Evolutionary conservation across 2,113 vertebrate species (phyloP).

Genomic region (Hippolais icterina): DNA sequence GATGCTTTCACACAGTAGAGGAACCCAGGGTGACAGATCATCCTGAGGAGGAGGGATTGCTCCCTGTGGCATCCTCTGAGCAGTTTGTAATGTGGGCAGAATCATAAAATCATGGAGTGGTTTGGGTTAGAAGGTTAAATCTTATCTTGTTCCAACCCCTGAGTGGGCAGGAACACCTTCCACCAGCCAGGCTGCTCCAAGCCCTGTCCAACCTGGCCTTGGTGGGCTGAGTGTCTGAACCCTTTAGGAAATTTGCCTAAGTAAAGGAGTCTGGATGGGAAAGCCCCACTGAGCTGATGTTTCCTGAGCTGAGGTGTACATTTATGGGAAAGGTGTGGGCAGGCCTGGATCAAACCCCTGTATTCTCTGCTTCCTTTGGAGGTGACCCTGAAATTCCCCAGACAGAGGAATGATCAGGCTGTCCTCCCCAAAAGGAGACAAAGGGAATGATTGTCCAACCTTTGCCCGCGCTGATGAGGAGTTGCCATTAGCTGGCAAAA

Average conservation of each 20-base stretch:
- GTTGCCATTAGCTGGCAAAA: background rate
- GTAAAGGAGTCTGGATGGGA: background rate
- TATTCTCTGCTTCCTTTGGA: background rate
- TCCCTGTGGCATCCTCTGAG: background rate
- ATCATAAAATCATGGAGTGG: background rate
- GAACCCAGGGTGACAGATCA: background rate
- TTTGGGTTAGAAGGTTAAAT: background rate
- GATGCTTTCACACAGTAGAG: rapidly evolving
- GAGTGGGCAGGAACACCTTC: background rate
- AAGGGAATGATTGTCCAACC: background rate
- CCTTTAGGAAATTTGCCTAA: background rate
- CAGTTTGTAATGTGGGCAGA: background rate
- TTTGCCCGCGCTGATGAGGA: background rate
- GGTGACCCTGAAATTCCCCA: background rate
- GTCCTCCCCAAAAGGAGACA: background rate
- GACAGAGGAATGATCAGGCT: background rate
- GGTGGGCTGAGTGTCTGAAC: rapidly evolving
- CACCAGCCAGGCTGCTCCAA: background rate
- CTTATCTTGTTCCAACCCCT: too few species aligned
- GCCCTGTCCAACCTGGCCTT: background rate
- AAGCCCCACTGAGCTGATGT: background rate
- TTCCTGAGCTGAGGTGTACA: background rate
- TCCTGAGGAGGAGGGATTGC: background rate
- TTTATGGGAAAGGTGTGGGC: background rate
- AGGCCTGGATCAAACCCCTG: background rate